Evolutionary conservation across 2,888 invertebrate genomes (phyloP), one percentile per base, ranked within the genome.

Genomic region (Chymomyza fuscimana): DNA sequence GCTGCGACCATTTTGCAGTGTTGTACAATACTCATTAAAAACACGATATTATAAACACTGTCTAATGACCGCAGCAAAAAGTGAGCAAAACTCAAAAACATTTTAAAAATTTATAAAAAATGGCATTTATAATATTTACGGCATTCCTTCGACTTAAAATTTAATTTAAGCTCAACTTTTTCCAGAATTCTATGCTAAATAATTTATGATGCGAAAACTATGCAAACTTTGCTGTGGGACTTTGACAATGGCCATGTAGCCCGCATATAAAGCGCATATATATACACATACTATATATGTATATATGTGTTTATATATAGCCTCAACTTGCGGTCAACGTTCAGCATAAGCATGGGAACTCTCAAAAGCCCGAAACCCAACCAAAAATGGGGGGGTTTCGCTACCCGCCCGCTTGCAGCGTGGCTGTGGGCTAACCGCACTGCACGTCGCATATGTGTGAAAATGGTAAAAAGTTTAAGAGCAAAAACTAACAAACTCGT

Each of bases 401-500:
- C 54, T 19, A 16, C 54, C 54, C 54, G 12, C 19, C 54, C 54
- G 16, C 54, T 22, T 54, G 16, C 52, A 19, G 52, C 19, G 52
- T 52, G n/a, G 19, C 54, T 54, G n/a, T 54, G 4, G 54, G 19
- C 10, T 54, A 54, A 54, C 54, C 54, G 22, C 54, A 54, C 16
- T 22, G 50, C 25, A 46, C 46, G 62, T 15, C 36, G 16, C 19
- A 32, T 32, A 32, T 32, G 56, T 65, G 56, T n/a, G 16, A 52
- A 22, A 60, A 40, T 52, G 22, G 50, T 58, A 66, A 63, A 69
- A 60, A 15, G 36, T 19, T 32, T 56, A 16, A 67, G 51, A 52
- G 63, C 22, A 52, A 32, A 16, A 46, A 46, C 36, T 36, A 46
- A 46, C 40, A 46, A 46, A 12, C 10, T 10, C 40, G 40, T 46